Evolutionary conservation across 2,113 vertebrate genomes (phyloP).

Genomic region (Hippocampus guttulatus): DNA sequence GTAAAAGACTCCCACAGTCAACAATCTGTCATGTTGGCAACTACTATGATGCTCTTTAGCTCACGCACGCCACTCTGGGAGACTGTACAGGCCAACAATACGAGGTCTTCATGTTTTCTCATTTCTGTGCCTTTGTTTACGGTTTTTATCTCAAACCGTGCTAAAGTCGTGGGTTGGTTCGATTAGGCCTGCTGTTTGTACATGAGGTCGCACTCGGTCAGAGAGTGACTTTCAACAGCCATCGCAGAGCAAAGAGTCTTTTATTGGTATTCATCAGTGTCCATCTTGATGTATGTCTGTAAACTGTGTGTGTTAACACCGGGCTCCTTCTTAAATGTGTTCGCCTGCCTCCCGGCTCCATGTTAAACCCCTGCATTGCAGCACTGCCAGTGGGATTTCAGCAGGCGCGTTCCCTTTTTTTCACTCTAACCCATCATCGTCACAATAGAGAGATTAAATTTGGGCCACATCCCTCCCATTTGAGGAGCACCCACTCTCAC

Average conservation of each 20-base stretch:
- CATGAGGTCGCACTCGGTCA: neutral
- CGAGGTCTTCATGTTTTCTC: neutral
- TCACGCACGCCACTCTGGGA: conserved; percentile 23
- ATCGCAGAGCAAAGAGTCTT: conserved; percentile 17
- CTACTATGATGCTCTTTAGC: conserved; percentile 41
- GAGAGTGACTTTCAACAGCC: conserved; percentile 1
- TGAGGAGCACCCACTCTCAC: conserved; percentile 50
- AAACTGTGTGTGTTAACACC: conserved; percentile 20
- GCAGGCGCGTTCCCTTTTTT: conserved; percentile 47
- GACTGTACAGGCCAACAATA: conserved; percentile 16
- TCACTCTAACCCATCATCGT: conserved; percentile 38
- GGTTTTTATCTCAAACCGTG: neutral
- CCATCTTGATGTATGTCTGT: neutral
- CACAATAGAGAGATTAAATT: conserved; percentile 69
- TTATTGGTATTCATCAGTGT: neutral
- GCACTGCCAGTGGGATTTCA: conserved; percentile 68
- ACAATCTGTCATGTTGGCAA: conserved; percentile 59
- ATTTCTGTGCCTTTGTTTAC: conserved; percentile 5
- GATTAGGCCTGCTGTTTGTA: conserved; percentile 4
- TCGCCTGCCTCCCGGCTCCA: conserved; percentile 54
- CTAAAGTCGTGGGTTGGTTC: neutral
- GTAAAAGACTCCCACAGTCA: conserved; percentile 54
- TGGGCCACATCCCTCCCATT: conserved; percentile 60
- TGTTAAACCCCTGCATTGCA: conserved; percentile 77
- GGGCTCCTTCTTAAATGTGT: conserved; percentile 50